Percentiles rank a stretch among this genome's conserved stretches.
Evolutionary conservation across 2,113 vertebrate species (phyloP).

Genomic region (Myotis yumanensis): DNA sequence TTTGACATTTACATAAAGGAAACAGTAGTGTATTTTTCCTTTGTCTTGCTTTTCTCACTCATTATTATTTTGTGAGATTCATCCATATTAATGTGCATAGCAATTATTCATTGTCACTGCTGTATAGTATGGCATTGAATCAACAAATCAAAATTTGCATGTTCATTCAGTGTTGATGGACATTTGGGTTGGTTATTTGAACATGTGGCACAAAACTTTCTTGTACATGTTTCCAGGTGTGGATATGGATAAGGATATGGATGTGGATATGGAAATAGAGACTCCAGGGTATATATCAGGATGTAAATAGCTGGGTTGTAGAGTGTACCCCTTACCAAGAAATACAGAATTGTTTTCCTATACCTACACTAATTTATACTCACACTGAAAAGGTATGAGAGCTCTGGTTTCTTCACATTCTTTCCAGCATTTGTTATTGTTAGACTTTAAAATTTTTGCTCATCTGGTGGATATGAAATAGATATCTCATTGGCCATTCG

Average conservation of each 20-base stretch:
- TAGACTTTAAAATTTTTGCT: not conserved
- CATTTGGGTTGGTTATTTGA: conserved; percentile 18
- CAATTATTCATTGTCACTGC: not conserved
- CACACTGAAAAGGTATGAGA: not conserved
- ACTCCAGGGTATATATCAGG: not conserved
- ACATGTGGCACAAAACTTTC: not conserved
- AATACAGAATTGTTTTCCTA: not conserved
- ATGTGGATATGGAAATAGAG: not conserved
- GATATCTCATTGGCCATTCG: not conserved
- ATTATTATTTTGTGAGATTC: not conserved
- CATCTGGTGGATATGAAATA: not conserved
- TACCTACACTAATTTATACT: not conserved
- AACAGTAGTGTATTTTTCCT: not conserved
- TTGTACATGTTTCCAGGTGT: not conserved
- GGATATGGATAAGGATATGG: not conserved
- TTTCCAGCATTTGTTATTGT: not conserved
- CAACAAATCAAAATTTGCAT: not conserved
- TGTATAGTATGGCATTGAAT: not conserved
- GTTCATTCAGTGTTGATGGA: not conserved
- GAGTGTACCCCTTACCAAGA: not conserved
- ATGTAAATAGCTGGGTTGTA: not conserved
- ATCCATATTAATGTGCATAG: not conserved
- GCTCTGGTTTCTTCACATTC: not conserved
- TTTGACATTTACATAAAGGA: not conserved
- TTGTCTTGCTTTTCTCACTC: not conserved